A percentile compares a stretch with the other conserved stretches of the same genome.
Conservation (phyloP, 2,888 invertebrate species). For the Oscheius myriophilus region DNA sequence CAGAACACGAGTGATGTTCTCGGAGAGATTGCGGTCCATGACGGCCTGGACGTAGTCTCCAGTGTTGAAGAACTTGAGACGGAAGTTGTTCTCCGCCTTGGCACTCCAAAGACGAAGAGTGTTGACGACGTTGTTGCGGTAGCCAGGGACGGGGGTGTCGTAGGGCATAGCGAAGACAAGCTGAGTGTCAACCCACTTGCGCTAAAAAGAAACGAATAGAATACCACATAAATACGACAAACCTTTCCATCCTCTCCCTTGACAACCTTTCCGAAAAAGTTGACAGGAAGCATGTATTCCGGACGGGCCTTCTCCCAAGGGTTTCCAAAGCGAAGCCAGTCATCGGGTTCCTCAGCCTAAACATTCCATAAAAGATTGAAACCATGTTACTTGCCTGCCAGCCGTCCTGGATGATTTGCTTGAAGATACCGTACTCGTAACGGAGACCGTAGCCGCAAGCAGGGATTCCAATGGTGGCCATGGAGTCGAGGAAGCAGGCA, state of each 20-base stretch:
- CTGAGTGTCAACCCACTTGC: slow-evolving; percentile 69
- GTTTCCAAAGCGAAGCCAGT: slow-evolving; percentile 88
- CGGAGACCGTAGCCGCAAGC: slow-evolving; percentile 98
- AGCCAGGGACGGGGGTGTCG: slow-evolving; percentile 97
- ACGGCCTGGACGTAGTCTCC: slow-evolving; percentile 82
- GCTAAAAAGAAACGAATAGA: slow-evolving; percentile 33
- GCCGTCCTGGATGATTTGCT: slow-evolving; percentile 92
- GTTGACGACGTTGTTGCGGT: slow-evolving; percentile 96
- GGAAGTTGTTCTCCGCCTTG: slow-evolving; percentile 69
- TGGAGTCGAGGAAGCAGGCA: slow-evolving; percentile 86
- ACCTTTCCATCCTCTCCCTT: slow-evolving; percentile 80
- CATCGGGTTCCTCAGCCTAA: slow-evolving; percentile 94
- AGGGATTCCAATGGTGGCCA: slow-evolving; percentile 79
- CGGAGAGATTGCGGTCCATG: slow-evolving; percentile 93
- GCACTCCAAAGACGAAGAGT: slow-evolving; percentile 79
- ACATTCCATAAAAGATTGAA: background rate
- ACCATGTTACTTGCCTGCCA: slow-evolving; percentile 75
- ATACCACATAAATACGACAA: background rate
- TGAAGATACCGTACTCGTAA: slow-evolving; percentile 99
- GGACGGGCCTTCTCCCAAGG: slow-evolving; percentile 99
- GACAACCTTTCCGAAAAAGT: slow-evolving; percentile 93
- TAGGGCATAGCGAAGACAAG: slow-evolving; percentile 96
- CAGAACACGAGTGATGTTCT: slow-evolving; percentile 95
- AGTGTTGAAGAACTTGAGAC: slow-evolving; percentile 70
- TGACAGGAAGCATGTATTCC: slow-evolving; percentile 92